Conservation (phyloP, 2,113 vertebrate species). For the Lepisosteus osseus region DNA sequence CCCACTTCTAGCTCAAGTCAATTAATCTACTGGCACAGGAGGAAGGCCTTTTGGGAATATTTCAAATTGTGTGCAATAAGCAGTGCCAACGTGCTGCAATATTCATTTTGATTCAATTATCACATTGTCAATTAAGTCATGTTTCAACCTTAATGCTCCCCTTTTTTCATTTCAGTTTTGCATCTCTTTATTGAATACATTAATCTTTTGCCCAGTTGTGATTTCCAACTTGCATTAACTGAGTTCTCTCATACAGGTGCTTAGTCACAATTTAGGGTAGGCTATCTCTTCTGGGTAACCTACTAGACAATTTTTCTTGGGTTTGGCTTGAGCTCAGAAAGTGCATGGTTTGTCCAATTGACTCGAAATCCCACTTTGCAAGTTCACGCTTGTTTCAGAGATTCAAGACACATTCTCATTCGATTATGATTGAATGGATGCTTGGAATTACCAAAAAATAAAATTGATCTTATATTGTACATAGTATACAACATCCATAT, state of each 20-base stretch:
- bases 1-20: not conserved
- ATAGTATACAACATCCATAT: too few relatives aligned
- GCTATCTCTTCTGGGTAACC: too few relatives aligned
- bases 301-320: too few relatives aligned
- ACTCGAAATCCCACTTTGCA: too few relatives aligned
- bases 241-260: not conserved
- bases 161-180: not conserved
- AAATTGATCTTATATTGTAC: too few relatives aligned
- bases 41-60: not conserved
- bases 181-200: constrained; percentile 6
- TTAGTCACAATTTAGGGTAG: too few relatives aligned
- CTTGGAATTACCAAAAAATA: too few relatives aligned
- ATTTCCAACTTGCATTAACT: not conserved
- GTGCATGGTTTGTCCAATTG: too few relatives aligned
- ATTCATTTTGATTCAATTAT: constrained; percentile 6
- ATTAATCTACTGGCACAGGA: not conserved
- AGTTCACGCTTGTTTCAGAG: too few relatives aligned
- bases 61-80: not conserved
- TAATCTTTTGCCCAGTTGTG: not conserved
- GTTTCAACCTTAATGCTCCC: constrained; percentile 1
- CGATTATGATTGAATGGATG: too few relatives aligned
- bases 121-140: constrained; percentile 8
- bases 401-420: too few relatives aligned
- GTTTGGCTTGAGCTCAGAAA: too few relatives aligned
- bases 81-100: not conserved